Conservation (phyloP, 2,797 vertebrate species). For the Macrochelys suwanniensis region DNA sequence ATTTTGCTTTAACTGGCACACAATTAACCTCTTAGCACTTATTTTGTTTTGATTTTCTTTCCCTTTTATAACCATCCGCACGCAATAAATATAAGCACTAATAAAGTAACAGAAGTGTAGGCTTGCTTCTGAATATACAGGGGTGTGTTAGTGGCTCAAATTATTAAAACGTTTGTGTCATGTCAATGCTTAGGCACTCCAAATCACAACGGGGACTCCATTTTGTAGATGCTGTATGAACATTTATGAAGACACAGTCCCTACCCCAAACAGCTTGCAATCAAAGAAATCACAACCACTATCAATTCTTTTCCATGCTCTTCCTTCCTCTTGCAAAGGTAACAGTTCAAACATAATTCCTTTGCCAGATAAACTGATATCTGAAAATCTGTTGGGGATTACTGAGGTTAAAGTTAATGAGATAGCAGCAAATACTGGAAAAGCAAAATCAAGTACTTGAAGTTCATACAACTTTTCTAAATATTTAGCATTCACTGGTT, state of each 20-base stretch:
- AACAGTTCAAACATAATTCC: neutral
- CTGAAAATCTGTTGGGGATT: neutral
- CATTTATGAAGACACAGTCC: neutral
- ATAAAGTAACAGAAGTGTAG: neutral
- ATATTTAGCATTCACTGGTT: neutral
- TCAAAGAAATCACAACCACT: neutral
- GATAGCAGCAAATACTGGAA: neutral
- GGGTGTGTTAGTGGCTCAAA: neutral
- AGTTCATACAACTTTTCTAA: conserved; percentile 31
- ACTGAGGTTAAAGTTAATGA: neutral
- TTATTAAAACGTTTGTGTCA: neutral
- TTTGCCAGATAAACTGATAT: neutral
- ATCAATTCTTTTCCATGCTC: neutral
- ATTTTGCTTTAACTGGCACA: neutral
- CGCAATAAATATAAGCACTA: neutral
- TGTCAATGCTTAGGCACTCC: neutral
- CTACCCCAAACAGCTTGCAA: neutral
- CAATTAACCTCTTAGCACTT: neutral
- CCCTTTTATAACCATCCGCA: neutral
- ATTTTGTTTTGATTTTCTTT: neutral
- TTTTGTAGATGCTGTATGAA: neutral
- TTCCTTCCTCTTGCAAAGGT: neutral
- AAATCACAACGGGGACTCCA: neutral
- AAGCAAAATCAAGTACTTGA: neutral
- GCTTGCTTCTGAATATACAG: neutral